phyloP scores from a whole-genome alignment of 2,113 vertebrate species.

The Xiphorhynchus elegans region DNA sequence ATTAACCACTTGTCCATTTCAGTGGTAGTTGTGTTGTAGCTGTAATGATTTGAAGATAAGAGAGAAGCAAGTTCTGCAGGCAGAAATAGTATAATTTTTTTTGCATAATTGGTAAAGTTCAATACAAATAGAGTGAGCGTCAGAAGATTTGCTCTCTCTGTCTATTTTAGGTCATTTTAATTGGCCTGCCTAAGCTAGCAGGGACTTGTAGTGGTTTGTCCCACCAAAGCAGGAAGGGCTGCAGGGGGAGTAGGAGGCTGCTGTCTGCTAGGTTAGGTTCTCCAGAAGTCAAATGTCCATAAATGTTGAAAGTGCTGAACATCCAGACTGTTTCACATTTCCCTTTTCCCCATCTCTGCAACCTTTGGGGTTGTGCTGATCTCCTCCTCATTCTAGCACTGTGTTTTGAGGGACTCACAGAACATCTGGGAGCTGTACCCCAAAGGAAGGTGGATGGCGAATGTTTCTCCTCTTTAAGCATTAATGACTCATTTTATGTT shows the following conservation, averaged over 20 bases:
- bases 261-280: not conserved
- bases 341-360: not conserved
- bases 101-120: not conserved
- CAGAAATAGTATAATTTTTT: not conserved
- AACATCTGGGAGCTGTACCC: not conserved
- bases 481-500: conserved; percentile 38
- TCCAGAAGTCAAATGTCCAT: not conserved
- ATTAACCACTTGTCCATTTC: not conserved
- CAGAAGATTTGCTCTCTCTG: not conserved
- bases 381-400: accelerated
- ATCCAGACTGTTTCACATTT: accelerated
- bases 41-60: not conserved
- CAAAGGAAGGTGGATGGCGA: not conserved
- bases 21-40: not conserved
- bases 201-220: not conserved
- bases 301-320: not conserved
- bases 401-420: not conserved
- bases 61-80: not conserved
- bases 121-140: not conserved
- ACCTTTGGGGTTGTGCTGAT: not conserved
- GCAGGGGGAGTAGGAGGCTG: not conserved
- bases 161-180: not conserved
- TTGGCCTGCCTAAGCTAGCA: not conserved
- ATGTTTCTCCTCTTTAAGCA: not conserved
- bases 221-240: not conserved